phyloP scores from a whole-genome alignment of 1,140 invertebrate species.

The Agrilus planipennis region DNA sequence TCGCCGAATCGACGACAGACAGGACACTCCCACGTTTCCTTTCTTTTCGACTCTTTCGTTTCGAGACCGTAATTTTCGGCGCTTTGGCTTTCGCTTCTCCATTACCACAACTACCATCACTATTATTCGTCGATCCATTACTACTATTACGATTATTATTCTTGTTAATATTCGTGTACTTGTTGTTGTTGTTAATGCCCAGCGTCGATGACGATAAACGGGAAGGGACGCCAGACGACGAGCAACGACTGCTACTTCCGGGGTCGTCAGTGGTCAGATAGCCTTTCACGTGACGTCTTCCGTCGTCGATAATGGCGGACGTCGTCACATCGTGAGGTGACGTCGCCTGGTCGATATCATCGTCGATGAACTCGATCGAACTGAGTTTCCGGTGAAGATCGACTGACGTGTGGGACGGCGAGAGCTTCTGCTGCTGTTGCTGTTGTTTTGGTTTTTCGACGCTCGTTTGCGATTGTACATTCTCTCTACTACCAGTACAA shows the following conservation, averaged over 20 bases:
- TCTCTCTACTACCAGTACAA: neutral
- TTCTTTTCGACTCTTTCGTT: too few relatives aligned
- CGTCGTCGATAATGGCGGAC: constrained; percentile 26
- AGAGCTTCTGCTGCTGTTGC: constrained; percentile 11
- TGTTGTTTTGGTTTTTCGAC: constrained; percentile 23
- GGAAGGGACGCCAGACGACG: too few relatives aligned
- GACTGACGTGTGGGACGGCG: neutral
- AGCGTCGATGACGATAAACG: too few relatives aligned
- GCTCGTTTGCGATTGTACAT: constrained; percentile 15
- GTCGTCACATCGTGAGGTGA: too few relatives aligned
- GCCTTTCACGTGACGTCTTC: too few relatives aligned
- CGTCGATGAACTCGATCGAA: neutral
- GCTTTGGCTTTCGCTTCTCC: too few relatives aligned
- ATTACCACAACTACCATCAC: neutral
- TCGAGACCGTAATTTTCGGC: too few relatives aligned
- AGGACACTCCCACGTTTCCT: too few relatives aligned
- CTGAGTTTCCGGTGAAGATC: neutral
- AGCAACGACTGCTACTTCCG: too few relatives aligned
- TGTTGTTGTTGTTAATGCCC: too few relatives aligned
- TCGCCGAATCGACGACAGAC: too few relatives aligned
- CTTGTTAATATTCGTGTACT: neutral
- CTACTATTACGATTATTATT: neutral
- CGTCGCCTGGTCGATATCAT: too few relatives aligned
- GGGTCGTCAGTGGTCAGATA: constrained; percentile 15
- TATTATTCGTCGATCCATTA: neutral